Percentiles rank a stretch among this genome's conserved stretches.
Evolutionary conservation across 2,113 vertebrate species (phyloP).

Genomic region (Saguinus imperator): DNA sequence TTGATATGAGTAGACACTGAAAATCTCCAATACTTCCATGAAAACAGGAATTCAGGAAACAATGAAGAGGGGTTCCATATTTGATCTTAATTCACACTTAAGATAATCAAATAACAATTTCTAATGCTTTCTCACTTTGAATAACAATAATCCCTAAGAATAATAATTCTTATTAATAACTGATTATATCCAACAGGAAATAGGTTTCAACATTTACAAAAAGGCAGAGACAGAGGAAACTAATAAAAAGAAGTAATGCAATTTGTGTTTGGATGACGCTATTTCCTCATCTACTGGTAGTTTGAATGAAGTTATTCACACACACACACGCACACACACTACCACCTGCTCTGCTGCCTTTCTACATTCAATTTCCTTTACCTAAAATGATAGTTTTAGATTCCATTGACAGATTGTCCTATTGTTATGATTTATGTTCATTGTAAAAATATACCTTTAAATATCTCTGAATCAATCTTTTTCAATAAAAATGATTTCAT

Average conservation of each 20-base stretch:
- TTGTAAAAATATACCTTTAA: conserved; percentile 62
- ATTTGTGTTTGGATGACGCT: not conserved
- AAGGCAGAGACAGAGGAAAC: not conserved
- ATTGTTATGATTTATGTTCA: conserved; percentile 40
- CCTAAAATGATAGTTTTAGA: conserved; percentile 43
- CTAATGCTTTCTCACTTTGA: not conserved
- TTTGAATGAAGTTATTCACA: not conserved
- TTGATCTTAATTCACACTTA: not conserved
- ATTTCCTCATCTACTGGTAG: not conserved
- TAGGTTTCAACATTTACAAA: not conserved
- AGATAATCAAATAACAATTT: conserved; percentile 11
- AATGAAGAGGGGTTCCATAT: not conserved
- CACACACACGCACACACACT: not conserved
- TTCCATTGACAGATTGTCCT: not conserved
- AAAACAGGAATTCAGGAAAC: not conserved
- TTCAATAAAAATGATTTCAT: conserved; percentile 56
- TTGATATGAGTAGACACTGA: not conserved
- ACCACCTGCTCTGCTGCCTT: not conserved
- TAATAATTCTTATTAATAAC: not conserved
- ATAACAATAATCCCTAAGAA: not conserved
- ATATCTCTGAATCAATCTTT: conserved; percentile 43
- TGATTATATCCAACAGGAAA: not conserved
- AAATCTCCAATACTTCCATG: not conserved
- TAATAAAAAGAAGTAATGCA: not conserved
- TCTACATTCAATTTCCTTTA: not conserved